A percentile compares a stretch with the other conserved stretches of the same genome.
These are phyloP conservation scores for Biston betularia DNA, from an alignment of 2,888 invertebrate genomes.

Conservation along the genomic window DNA sequence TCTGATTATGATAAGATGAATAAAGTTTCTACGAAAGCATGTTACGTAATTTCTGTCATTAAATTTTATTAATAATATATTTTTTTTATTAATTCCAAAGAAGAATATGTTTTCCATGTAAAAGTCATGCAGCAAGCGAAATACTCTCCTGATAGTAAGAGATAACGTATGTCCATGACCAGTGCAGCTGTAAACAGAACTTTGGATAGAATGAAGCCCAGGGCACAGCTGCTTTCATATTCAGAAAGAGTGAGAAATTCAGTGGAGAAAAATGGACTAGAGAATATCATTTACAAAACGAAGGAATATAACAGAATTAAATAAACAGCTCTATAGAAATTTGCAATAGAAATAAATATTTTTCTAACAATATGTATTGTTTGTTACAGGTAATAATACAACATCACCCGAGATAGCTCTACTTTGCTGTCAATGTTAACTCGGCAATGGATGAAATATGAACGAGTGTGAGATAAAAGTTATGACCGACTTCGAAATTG, in stretches of 20 bases:
- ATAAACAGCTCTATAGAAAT: neutral
- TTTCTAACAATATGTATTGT: neutral
- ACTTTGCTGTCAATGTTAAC: neutral
- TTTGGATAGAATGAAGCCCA: no score
- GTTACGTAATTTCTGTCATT: neutral
- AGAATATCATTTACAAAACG: no score
- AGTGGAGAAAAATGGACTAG: no score
- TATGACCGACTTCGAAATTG: no score
- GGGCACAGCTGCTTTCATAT: no score
- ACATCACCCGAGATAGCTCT: neutral
- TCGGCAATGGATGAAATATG: neutral
- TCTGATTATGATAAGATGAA: slow-evolving; percentile 19
- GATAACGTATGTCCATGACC: neutral
- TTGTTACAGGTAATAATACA: slow-evolving; percentile 9
- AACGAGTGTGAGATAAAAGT: neutral
- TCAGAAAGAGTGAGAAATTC: no score
- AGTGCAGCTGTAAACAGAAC: no score
- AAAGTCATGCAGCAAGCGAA: no score
- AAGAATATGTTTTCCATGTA: no score
- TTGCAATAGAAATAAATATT: neutral
- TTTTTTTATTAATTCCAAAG: neutral
- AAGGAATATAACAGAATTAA: neutral
- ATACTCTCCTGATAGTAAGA: neutral
- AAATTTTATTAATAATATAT: neutral
- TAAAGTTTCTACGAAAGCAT: neutral